Evolutionary conservation across 2,888 invertebrate species (phyloP).

Genomic region (Torymus auratus): DNA sequence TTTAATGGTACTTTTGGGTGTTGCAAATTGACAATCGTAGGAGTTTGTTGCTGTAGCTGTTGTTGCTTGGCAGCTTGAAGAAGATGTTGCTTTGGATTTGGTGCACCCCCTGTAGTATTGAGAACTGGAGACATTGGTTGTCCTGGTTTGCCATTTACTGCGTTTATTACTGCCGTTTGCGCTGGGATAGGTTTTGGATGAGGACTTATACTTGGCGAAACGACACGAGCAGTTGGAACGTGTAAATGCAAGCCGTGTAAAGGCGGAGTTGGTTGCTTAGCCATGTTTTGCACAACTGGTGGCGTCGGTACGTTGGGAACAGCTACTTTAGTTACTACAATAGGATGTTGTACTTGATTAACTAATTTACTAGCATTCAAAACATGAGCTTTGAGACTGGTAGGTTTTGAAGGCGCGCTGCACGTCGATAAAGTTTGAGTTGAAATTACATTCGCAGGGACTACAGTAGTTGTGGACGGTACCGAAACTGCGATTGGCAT

Average conservation of each 20-base stretch:
- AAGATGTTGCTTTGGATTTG: conserved; percentile 77
- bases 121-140: conserved; percentile 74
- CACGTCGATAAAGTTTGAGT: conserved; percentile 34
- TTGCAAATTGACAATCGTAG: conserved; percentile 71
- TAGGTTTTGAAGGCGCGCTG: conserved; percentile 73
- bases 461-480: conserved; percentile 57
- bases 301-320: conserved; percentile 66
- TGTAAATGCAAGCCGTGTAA: conserved; percentile 70
- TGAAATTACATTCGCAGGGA: conserved; percentile 30
- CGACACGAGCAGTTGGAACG: conserved; percentile 68
- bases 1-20: conserved; percentile 68
- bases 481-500: conserved; percentile 41
- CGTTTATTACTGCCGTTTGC: conserved; percentile 60
- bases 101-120: conserved; percentile 68
- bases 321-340: conserved; percentile 68
- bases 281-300: conserved; percentile 68
- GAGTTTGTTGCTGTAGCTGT: conserved; percentile 64
- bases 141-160: conserved; percentile 68
- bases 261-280: conserved; percentile 69
- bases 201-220: conserved; percentile 71
- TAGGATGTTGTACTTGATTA: conserved; percentile 64
- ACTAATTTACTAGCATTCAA: conserved; percentile 72
- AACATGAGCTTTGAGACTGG: conserved; percentile 82
- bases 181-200: conserved; percentile 64
- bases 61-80: conserved; percentile 76